These are phyloP conservation scores for Perizoma flavofasciatum DNA, from an alignment of 2,888 invertebrate species.

Conservation along the genomic window DNA sequence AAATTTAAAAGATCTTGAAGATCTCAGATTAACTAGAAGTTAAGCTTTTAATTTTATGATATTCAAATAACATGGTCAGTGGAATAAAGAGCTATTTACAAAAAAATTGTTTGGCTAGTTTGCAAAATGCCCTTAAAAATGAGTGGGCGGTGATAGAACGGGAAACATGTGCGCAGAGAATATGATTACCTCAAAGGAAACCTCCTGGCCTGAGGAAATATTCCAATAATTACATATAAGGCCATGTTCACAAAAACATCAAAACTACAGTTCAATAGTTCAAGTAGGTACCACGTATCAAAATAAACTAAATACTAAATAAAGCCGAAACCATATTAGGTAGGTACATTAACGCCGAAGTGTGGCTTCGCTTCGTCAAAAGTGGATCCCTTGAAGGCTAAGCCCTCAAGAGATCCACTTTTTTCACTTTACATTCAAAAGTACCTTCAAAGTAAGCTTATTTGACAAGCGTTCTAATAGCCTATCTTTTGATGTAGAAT, in stretches of 20 bases:
- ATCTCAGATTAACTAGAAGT: conserved; percentile 34
- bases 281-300: conserved; percentile 12
- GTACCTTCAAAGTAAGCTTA: conserved; percentile 55
- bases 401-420: too few relatives aligned
- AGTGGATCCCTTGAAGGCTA: conserved; percentile 2
- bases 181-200: conserved; percentile 1
- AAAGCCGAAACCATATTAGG: conserved; percentile 14
- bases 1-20: conserved; percentile 38
- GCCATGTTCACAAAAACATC: conserved; percentile 9
- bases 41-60: conserved; percentile 26
- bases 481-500: conserved; percentile 51
- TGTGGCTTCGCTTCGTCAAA: conserved; percentile 16
- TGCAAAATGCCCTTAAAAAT: not conserved
- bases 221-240: not conserved
- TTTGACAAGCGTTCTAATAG: conserved; percentile 64
- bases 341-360: conserved; percentile 7
- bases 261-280: conserved; percentile 9
- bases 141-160: too few relatives aligned
- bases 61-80: conserved; percentile 16
- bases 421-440: not conserved
- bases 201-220: not conserved
- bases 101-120: conserved; percentile 5
- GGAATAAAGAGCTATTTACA: conserved; percentile 1
- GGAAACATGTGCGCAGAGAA: not conserved
- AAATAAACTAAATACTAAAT: conserved; percentile 17